A percentile compares a stretch with the other conserved stretches of the same genome.
Evolutionary conservation across 2,113 vertebrate genomes (phyloP).

Genomic region (Jaculus jaculus): DNA sequence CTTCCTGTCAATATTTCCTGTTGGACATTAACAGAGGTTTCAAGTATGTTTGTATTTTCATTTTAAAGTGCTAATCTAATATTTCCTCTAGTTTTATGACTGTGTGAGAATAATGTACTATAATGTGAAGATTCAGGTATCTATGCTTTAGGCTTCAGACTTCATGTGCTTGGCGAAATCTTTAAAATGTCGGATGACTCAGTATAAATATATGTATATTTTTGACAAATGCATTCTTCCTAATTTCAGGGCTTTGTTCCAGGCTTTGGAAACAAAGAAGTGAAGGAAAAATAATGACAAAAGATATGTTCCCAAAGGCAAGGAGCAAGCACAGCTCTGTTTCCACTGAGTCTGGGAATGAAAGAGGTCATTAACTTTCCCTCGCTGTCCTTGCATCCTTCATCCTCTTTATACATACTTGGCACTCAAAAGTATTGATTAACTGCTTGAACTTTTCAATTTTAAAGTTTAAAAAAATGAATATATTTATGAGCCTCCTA

Average conservation of each 20-base stretch:
- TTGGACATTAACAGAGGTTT: neutral
- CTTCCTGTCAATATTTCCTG: neutral
- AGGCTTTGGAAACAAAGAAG: neutral
- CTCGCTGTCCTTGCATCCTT: neutral
- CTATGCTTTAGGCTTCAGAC: neutral
- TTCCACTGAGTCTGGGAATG: neutral
- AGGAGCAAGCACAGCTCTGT: neutral
- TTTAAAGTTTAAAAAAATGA: conserved; percentile 25
- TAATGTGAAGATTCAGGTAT: neutral
- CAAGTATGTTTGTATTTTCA: neutral
- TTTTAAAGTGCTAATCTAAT: neutral
- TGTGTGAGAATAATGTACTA: neutral
- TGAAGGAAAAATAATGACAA: neutral
- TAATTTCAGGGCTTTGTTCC: neutral
- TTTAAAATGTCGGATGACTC: neutral
- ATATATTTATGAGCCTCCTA: neutral
- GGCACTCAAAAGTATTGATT: conserved; percentile 4
- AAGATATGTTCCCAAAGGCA: neutral
- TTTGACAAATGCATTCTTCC: neutral
- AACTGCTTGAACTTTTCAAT: neutral
- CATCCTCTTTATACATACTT: neutral
- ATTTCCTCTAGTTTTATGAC: neutral
- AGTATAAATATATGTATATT: neutral
- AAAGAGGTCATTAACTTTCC: neutral
- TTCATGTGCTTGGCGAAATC: neutral